phyloP scores from a whole-genome alignment of 1,140 invertebrate genomes.

The Spodoptera frugiperda region DNA sequence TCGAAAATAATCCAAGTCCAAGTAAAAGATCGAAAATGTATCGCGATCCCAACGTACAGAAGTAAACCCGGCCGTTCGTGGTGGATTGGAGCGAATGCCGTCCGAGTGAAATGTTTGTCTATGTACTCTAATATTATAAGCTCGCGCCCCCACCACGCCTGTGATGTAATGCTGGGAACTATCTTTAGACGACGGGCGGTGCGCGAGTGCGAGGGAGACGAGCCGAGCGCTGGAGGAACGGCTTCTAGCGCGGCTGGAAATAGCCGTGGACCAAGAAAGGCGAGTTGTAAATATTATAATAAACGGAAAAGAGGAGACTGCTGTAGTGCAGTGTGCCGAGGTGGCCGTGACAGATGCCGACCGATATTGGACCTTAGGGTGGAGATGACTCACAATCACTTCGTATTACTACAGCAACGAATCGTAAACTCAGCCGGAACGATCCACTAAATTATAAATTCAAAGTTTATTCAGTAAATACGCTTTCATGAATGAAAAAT shows the following conservation, averaged over 20 bases:
- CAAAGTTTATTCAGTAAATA: slow-evolving; percentile 54
- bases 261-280: slow-evolving; percentile 87
- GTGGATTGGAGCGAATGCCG: slow-evolving; percentile 77
- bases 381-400: slow-evolving; percentile 50
- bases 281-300: slow-evolving; percentile 86
- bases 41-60: slow-evolving; percentile 67
- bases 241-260: slow-evolving; percentile 82
- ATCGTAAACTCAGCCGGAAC: slow-evolving; percentile 22
- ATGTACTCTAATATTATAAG: slow-evolving; percentile 86
- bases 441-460: slow-evolving; percentile 53
- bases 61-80: slow-evolving; percentile 70
- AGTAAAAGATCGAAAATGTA: slow-evolving; percentile 53
- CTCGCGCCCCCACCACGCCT: slow-evolving; percentile 80
- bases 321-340: slow-evolving; percentile 86
- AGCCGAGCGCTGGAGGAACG: slow-evolving; percentile 69
- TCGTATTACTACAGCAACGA: slow-evolving; percentile 13
- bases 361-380: slow-evolving; percentile 57
- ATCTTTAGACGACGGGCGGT: slow-evolving; percentile 75
- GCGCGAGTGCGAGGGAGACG: slow-evolving; percentile 70
- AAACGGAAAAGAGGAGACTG: slow-evolving; percentile 81
- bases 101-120: slow-evolving; percentile 83
- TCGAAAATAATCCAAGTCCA: slow-evolving; percentile 39
- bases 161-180: slow-evolving; percentile 81
- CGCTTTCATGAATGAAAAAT: slow-evolving; percentile 57
- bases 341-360: slow-evolving; percentile 68